Conservation (phyloP, 1,140 invertebrate genomes). For the Drosophila seguyi region DNA sequence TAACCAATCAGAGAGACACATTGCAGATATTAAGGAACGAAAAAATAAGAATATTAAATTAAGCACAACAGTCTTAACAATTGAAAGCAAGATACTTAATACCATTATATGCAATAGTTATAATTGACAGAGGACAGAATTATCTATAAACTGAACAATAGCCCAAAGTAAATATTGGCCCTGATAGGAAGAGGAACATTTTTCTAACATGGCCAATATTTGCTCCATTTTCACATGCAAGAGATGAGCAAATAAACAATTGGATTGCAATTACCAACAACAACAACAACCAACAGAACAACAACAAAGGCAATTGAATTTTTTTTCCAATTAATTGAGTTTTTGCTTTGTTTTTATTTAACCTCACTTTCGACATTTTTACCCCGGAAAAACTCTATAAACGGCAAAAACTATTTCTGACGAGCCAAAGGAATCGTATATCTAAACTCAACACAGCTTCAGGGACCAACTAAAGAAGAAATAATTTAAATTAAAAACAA, state of each 20-base stretch:
- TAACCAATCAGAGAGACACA: constrained; percentile 14
- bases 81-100: constrained; percentile 63
- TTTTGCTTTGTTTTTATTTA: constrained; percentile 9
- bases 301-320: constrained; percentile 42
- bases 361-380: constrained; percentile 33
- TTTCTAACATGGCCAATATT: constrained; percentile 72
- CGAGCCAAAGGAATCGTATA: constrained; percentile 68
- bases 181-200: constrained; percentile 17
- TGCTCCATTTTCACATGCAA: constrained; percentile 84
- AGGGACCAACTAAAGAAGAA: constrained; percentile 75
- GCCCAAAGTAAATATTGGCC: constrained; percentile 83
- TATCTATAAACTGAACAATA: constrained; percentile 70
- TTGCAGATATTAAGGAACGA: constrained; percentile 28
- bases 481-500: constrained; percentile 55
- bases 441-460: constrained; percentile 81
- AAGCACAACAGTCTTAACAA: constrained; percentile 65
- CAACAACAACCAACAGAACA: constrained; percentile 20
- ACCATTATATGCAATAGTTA: constrained; percentile 71
- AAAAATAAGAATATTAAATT: constrained; percentile 62
- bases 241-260: constrained; percentile 53
- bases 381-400: constrained; percentile 41
- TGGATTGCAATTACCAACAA: constrained; percentile 38
- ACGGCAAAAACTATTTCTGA: constrained; percentile 54
- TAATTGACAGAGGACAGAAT: constrained; percentile 53
- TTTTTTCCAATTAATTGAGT: constrained; percentile 16